phyloP scores from a whole-genome alignment of 2,888 invertebrate genomes.

The Pachydiplax longipennis region DNA sequence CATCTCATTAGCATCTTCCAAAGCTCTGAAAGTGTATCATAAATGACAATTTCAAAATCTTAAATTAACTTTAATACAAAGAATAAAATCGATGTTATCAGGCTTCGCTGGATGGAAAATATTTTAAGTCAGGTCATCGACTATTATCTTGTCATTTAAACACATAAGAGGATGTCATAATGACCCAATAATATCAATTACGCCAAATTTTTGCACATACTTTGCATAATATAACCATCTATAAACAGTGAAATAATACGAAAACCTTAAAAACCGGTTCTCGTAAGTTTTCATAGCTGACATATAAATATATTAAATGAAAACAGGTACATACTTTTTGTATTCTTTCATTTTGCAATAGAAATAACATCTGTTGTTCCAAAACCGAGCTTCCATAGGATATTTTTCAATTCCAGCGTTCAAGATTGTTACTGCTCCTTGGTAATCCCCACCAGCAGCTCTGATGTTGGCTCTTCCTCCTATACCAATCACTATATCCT shows the following conservation, averaged over 20 bases:
- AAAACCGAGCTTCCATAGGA: constrained; percentile 41
- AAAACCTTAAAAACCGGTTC: too few species aligned
- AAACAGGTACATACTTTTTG: constrained; percentile 11
- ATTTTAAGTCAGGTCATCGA: not conserved
- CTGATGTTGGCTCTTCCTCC: constrained; percentile 21
- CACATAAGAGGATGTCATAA: not conserved
- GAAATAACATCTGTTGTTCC: constrained; percentile 43
- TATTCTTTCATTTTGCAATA: not conserved
- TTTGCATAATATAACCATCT: too few species aligned
- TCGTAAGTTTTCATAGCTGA: too few species aligned
- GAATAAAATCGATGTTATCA: too few species aligned
- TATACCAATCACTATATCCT: constrained; percentile 7
- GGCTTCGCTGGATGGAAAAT: too few species aligned
- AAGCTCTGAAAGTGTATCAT: not conserved
- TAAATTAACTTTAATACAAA: not conserved
- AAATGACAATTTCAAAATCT: not conserved
- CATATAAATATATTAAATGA: not conserved
- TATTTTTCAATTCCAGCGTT: constrained; percentile 13
- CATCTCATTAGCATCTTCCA: constrained; percentile 20
- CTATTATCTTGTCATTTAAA: not conserved
- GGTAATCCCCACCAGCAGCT: constrained; percentile 28
- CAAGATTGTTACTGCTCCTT: not conserved
- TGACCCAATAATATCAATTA: not conserved
- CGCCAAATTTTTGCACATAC: not conserved
- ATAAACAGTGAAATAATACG: too few species aligned